These are phyloP conservation scores for Apodemia zela DNA, from an alignment of 2,888 invertebrate species.

Conservation along the genomic window DNA sequence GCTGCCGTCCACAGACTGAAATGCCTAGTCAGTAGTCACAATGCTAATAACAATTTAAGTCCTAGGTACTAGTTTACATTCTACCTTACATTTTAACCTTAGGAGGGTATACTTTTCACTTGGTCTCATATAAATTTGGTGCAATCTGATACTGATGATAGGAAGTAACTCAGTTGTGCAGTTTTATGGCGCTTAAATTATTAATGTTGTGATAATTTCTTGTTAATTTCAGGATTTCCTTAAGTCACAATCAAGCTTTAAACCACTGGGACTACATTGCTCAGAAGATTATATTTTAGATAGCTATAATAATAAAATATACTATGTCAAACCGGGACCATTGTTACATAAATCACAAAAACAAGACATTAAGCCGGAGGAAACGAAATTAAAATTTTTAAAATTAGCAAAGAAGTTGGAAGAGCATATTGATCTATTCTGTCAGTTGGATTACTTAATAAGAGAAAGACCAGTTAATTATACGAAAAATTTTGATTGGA, in stretches of 20 bases:
- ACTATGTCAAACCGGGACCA: background rate
- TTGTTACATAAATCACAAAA: background rate
- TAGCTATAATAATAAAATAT: slow-evolving; percentile 7
- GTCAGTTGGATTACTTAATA: slow-evolving; percentile 36
- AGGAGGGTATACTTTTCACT: too few relatives aligned
- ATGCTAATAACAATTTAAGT: too few relatives aligned
- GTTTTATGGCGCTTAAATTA: too few relatives aligned
- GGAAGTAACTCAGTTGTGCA: too few relatives aligned
- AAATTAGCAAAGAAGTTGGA: slow-evolving; percentile 30
- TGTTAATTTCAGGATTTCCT: slow-evolving; percentile 22
- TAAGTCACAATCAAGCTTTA: slow-evolving; percentile 5
- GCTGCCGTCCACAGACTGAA: too few relatives aligned
- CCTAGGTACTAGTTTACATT: too few relatives aligned
- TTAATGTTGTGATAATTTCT: background rate
- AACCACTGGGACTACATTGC: slow-evolving; percentile 1
- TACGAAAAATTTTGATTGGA: slow-evolving; percentile 33
- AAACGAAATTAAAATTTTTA: slow-evolving; percentile 14
- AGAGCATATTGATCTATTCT: slow-evolving; percentile 32
- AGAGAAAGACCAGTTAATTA: slow-evolving; percentile 34
- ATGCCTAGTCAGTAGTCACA: too few relatives aligned
- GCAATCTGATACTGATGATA: too few relatives aligned
- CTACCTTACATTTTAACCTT: too few relatives aligned
- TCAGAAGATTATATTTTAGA: slow-evolving; percentile 4
- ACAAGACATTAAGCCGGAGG: background rate
- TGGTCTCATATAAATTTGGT: too few relatives aligned